These are phyloP conservation scores for Anaspis maculata DNA, from an alignment of 2,888 invertebrate species.

Conservation along the genomic window DNA sequence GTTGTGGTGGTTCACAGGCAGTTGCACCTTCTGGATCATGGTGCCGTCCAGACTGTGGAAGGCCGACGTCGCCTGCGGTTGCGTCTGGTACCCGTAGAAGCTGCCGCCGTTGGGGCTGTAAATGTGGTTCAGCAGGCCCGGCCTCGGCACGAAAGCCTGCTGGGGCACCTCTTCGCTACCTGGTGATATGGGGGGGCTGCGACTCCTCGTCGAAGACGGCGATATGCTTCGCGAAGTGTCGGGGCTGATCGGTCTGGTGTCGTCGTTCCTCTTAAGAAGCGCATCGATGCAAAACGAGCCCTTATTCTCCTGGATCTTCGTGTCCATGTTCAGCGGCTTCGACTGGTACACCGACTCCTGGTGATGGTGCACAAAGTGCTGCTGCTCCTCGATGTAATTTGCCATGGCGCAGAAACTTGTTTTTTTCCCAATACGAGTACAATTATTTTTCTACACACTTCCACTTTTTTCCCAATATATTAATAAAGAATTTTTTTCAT, in stretches of 20 bases:
- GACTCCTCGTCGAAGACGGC: slow-evolving; percentile 50
- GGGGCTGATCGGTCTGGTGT: slow-evolving; percentile 26
- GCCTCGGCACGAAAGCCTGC: slow-evolving; percentile 50
- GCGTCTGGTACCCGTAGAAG: slow-evolving; percentile 43
- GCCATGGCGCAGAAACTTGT: slow-evolving; percentile 21
- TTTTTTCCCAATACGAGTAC: too few relatives aligned
- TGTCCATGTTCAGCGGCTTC: slow-evolving; percentile 35
- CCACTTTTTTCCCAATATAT: too few relatives aligned
- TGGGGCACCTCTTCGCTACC: slow-evolving; percentile 66
- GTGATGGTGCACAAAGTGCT: slow-evolving; percentile 23
- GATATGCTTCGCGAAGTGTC: slow-evolving; percentile 39
- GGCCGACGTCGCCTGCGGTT: slow-evolving; percentile 43
- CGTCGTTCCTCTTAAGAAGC: slow-evolving; percentile 52
- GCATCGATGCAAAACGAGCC: slow-evolving; percentile 88
- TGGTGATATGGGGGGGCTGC: slow-evolving; percentile 78
- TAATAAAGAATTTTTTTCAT: too few relatives aligned
- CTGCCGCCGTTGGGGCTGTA: slow-evolving; percentile 23
- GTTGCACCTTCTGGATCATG: slow-evolving; percentile 45
- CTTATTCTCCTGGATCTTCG: slow-evolving; percentile 40
- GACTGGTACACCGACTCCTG: slow-evolving; percentile 19
- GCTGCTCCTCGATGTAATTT: slow-evolving; percentile 30
- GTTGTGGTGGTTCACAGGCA: slow-evolving; percentile 35
- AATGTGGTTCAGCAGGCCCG: slow-evolving; percentile 48
- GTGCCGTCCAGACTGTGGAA: slow-evolving; percentile 48
- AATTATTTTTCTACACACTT: too few relatives aligned